phyloP scores from a whole-genome alignment of 2,888 invertebrate species.

The Hymenopus coronatus region DNA sequence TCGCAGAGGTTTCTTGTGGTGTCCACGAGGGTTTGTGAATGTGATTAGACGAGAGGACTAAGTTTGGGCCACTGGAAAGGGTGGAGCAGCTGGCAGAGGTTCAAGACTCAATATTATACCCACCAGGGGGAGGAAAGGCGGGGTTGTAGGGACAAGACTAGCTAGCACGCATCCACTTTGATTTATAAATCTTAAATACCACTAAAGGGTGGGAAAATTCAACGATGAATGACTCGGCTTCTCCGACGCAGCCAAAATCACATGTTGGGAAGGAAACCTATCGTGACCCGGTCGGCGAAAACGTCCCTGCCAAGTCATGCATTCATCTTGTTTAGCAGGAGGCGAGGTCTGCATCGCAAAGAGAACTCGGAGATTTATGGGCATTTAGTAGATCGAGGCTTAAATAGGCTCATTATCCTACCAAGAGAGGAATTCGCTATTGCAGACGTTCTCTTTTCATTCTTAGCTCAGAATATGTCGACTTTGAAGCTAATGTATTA shows the following conservation, averaged over 20 bases:
- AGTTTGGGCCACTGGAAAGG: background rate
- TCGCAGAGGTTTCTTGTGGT: background rate
- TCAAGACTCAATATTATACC: constrained; percentile 26
- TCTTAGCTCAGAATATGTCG: background rate
- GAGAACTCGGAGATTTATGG: background rate
- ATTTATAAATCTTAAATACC: constrained; percentile 34
- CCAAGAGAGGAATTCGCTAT: background rate
- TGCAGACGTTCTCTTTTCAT: background rate
- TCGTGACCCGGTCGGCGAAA: constrained; percentile 4
- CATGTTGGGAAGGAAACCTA: constrained; percentile 14
- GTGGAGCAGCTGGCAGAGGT: constrained; percentile 24
- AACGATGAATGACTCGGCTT: constrained; percentile 25
- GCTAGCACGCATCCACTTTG: constrained; percentile 17
- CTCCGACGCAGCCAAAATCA: constrained; percentile 24
- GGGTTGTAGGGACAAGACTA: constrained; percentile 1
- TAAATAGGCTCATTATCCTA: background rate
- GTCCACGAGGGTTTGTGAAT: background rate
- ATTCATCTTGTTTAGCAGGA: constrained; percentile 3
- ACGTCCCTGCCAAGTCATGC: background rate
- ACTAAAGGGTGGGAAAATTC: constrained; percentile 32
- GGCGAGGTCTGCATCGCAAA: background rate
- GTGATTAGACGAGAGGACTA: background rate
- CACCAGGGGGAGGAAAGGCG: background rate
- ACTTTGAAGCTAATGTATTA: too few species aligned
- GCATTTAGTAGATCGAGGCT: background rate